Base-by-base conservation (phyloP, 2,888 invertebrate species). In the Hermaeophaga mercurialis region DNA sequence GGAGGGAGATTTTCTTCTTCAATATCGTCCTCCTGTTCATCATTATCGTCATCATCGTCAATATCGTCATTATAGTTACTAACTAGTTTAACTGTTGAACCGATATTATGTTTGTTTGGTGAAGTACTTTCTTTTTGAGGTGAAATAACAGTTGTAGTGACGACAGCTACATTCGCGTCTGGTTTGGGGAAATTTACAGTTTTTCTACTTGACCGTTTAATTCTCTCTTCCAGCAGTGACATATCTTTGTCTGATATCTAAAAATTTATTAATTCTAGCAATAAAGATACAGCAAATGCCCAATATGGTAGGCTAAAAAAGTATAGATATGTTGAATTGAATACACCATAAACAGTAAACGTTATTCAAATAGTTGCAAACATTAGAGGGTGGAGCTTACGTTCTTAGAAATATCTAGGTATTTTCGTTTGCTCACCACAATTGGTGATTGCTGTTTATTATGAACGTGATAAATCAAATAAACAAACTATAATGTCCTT, bases 171-270 rank as follows among this genome's bases (percentile, higher is more conserved):
- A 46, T 62, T 60, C 17, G 56, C 26, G 7, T 56, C 58, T 2
- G 54, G 38, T 56, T 65, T 66, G n/a, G 69, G 66, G 49, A 69
- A 65, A 5, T 61, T 61, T 66, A 78, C 84, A 68, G 79, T 83
- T 75, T 81, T 81, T 74, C 90, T 90, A 58, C 87, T 85, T 1
- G 94, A 90, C 18, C 98, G 85, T 75, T 97, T 97, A 54, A 99
- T 96, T 41, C 98, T 85, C 78, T 99, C 98, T 71, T 98, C 97
- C 43, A 99, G 79, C 67, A 97, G 82, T 0, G 94, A 93, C 72
- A 91, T 84, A 73, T 98, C 98, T 78, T 99, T 98, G 74, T 97
- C 96, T 1, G 89, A 91, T 70, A 94, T 86, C 89, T 92, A 74
- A 44, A 63, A 61, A 31, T n/a, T n/a, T n/a, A n/a, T n/a, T n/a